Percentiles rank a stretch among this genome's conserved stretches.
phyloP scores from a whole-genome alignment of 2,888 invertebrate genomes.

The Pandemis cinnamomeana region DNA sequence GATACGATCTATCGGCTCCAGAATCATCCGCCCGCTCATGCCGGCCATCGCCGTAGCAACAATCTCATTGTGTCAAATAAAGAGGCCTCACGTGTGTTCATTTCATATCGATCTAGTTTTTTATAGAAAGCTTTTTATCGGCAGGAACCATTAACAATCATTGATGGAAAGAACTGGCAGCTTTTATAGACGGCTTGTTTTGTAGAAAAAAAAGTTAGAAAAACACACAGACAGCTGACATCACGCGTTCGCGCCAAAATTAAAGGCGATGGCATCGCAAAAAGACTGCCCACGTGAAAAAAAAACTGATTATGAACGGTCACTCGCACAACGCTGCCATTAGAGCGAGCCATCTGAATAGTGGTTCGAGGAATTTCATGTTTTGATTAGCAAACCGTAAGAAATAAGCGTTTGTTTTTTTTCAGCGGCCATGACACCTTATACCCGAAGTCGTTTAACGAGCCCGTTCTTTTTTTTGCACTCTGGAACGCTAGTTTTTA shows the following conservation, averaged over 20 bases:
- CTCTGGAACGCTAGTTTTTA: neutral
- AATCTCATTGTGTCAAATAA: slow-evolving; percentile 49
- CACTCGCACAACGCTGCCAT: slow-evolving; percentile 36
- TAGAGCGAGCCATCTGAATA: slow-evolving; percentile 21
- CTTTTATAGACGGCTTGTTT: slow-evolving; percentile 52
- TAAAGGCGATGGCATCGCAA: slow-evolving; percentile 53
- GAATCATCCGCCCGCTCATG: slow-evolving; percentile 26
- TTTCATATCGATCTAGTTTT: slow-evolving; percentile 56
- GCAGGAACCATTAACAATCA: slow-evolving; percentile 67
- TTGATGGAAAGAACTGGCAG: slow-evolving; percentile 60
- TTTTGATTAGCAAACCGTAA: slow-evolving; percentile 37
- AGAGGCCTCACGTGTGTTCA: slow-evolving; percentile 51
- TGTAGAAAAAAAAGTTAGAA: slow-evolving; percentile 48
- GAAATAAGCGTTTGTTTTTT: slow-evolving; percentile 19
- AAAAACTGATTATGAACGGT: slow-evolving; percentile 45
- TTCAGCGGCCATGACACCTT: slow-evolving; percentile 28
- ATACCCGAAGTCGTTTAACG: slow-evolving; percentile 10
- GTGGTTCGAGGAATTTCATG: slow-evolving; percentile 17
- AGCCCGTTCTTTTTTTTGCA: slow-evolving; percentile 11
- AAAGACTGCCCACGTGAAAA: slow-evolving; percentile 43
- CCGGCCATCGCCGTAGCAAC: slow-evolving; percentile 45
- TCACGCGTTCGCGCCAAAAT: slow-evolving; percentile 62
- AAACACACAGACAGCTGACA: slow-evolving; percentile 58
- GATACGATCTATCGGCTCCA: slow-evolving; percentile 25
- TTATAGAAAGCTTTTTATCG: slow-evolving; percentile 47